These are phyloP conservation scores for Amblyjoppa fuscipennis DNA, from an alignment of 2,888 invertebrate genomes.

Conservation along the genomic window DNA sequence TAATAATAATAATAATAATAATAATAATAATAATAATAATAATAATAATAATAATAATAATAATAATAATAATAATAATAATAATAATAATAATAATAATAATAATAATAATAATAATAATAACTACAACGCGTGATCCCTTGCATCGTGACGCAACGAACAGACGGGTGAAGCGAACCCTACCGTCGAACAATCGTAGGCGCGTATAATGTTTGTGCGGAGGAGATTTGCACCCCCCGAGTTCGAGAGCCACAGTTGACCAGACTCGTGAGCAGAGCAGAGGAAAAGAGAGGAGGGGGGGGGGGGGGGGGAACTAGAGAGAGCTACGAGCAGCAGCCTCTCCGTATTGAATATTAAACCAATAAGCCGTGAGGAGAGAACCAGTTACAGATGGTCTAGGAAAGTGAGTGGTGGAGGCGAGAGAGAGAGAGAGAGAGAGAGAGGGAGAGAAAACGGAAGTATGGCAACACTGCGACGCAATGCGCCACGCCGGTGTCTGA, in stretches of 20 bases:
- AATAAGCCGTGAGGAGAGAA: conserved; percentile 73
- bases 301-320: conserved; percentile 19
- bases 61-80: too few species aligned
- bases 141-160: neutral
- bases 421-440: conserved; percentile 44
- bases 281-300: conserved; percentile 25
- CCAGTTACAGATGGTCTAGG: conserved; percentile 41
- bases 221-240: conserved; percentile 3
- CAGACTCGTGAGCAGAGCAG: conserved; percentile 20
- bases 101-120: neutral
- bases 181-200: conserved; percentile 66
- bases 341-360: conserved; percentile 80
- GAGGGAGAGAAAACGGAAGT: conserved; percentile 53
- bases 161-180: conserved; percentile 43
- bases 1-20: too few species aligned
- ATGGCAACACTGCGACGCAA: conserved; percentile 58
- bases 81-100: neutral
- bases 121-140: too few species aligned
- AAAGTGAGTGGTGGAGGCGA: conserved; percentile 49
- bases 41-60: too few species aligned
- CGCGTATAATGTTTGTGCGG: conserved; percentile 32
- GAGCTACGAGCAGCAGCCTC: conserved; percentile 69
- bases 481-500: conserved; percentile 37
- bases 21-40: neutral
- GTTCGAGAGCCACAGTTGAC: conserved; percentile 39